Evolutionary conservation across 2,797 vertebrate species (phyloP), one percentile per base, ranked within the genome.

Genomic region (Acridotheres tristis): DNA sequence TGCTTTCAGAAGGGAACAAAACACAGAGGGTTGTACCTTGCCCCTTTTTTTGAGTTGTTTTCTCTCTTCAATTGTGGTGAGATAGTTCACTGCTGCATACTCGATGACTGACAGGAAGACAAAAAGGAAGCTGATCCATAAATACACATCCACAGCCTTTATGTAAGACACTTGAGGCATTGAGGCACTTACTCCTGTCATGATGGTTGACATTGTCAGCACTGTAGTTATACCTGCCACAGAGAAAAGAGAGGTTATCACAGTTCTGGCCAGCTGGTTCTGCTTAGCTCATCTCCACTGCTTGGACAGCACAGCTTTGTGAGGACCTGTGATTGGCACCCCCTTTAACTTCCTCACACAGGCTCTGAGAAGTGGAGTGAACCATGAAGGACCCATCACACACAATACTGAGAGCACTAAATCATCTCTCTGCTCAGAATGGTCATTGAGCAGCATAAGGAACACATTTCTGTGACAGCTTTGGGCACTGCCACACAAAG

Each of bases 111-210:
- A 99, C 69, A 99, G 98, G 95, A 99, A 99, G 94, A 99, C 98
- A 85, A 99, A 99, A 74, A 99, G 98, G 97, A 99, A 99, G 97
- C 99, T 99, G 87, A 98, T 98, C 98, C 99, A 99, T 96, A 99
- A 97, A 96, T 99, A 99, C 87, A 99, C 98, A 80, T 99, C 99
- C 96, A 99, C 98, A 8, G 99, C 99, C 97, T 99, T 99, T 96
- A 99, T 98, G 50, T 99, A 99, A 97, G 99, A 99, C 98, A 99
- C 98, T 98, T 99, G 98, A 67, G 98, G 99, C 98, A 99, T 99
- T 88, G 99, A 99, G 96, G 98, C 98, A 66, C 98, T 99, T 94
- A 98, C 98, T 42, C 98, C 98, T 2, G 98, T 99, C 97, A 99
- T 98, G 96, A 99, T 98, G 51, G 98, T 99, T 79, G 98, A 99